Conservation (phyloP, 2,797 vertebrate genomes). For the Geotrypetes seraphini region DNA sequence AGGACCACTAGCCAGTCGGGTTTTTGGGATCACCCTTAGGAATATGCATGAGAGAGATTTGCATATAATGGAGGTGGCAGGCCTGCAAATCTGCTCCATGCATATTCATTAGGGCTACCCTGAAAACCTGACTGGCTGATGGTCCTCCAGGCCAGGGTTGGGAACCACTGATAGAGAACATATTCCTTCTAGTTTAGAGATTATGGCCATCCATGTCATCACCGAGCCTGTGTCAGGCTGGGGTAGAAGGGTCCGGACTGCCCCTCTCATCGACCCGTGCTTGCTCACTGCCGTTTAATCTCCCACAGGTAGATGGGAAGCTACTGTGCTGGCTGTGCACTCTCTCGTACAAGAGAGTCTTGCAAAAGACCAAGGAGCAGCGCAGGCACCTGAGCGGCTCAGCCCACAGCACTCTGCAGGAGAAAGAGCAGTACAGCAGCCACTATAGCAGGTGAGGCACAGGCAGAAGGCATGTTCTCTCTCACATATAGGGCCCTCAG, state of each 20-base stretch:
- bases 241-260: neutral
- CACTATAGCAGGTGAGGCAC: constrained; percentile 35
- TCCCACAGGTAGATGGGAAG: constrained; percentile 65
- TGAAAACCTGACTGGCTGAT: too few species aligned
- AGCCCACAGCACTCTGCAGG: constrained; percentile 43
- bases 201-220: too few species aligned
- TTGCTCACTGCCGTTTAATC: neutral
- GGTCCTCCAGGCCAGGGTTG: too few species aligned
- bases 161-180: too few species aligned
- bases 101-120: too few species aligned
- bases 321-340: constrained; percentile 63
- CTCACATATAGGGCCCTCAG: too few species aligned
- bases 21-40: too few species aligned
- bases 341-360: constrained; percentile 56
- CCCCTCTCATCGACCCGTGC: neutral
- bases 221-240: too few species aligned
- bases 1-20: too few species aligned
- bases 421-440: constrained; percentile 54
- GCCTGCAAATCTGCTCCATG: too few species aligned
- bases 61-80: too few species aligned
- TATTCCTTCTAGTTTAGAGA: neutral
- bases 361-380: constrained; percentile 66
- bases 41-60: too few species aligned
- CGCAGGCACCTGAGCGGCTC: constrained; percentile 57
- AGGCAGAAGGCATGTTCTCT: neutral